Evolutionary conservation across 2,888 invertebrate species (phyloP), one percentile per base, ranked within the genome.

Genomic region (Ligdia adustata): DNA sequence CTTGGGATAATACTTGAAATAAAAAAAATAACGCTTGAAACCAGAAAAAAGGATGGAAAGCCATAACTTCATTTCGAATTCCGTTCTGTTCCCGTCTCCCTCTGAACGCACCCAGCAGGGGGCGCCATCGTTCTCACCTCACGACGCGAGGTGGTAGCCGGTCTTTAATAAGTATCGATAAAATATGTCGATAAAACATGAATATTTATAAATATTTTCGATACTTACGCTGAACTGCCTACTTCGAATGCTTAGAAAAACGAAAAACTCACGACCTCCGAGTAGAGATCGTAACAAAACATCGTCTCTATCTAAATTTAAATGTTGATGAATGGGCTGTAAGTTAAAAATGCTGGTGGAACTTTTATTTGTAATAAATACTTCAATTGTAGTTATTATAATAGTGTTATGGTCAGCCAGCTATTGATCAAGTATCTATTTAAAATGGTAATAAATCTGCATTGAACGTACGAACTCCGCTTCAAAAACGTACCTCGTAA

Each of bases 51-150:
- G 65, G 75, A 76, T 65, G 73, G 68, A 76, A 78, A 77, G 82
- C 83, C 85, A 89, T 90, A 89, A 90, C 81, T 90, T 88, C 75
- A 83, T 86, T 83, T 87, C 79, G 82, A 86, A 90, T 88, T 85
- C 88, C 84, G 78, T 81, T 79, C 76, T 75, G 84, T 84, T 81
- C 80, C 83, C 79, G 78, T 84, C 84, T 80, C 81, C 70, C 79
- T 82, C 81, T 80, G 81, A 78, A 76, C 80, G 77, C 68, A 60
- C 88, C 40, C 89, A 86, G 89, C 90, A 79, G 89, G 90, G 86
- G 85, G 82, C 82, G 69, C 86, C 82, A 83, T 89, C 88, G 88
- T 90, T 90, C 89, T 90, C 90, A 90, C 90, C 89, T 90, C 86
- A 74, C 82, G 89, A 88, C 72, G 87, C 87, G 88, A 86, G 59